A percentile compares a stretch with the other conserved stretches of the same genome.
Conservation (phyloP, 2,888 invertebrate genomes). For the Diarsia rubi region DNA sequence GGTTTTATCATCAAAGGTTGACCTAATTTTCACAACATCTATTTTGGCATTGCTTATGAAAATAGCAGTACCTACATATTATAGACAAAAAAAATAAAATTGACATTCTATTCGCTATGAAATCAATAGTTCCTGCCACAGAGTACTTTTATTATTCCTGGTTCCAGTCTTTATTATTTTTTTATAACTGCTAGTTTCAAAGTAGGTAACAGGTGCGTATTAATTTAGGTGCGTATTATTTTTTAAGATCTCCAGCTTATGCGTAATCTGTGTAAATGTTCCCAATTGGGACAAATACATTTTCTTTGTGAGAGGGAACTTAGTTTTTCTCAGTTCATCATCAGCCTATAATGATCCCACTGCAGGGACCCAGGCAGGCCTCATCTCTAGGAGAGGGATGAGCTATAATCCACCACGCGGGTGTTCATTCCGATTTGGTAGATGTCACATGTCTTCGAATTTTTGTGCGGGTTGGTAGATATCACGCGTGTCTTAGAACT, state of each 20-base stretch:
- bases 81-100: slow-evolving; percentile 6
- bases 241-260: background rate
- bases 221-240: too few species aligned
- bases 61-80: background rate
- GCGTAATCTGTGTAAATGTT: background rate
- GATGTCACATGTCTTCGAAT: too few species aligned
- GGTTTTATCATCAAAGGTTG: slow-evolving; percentile 6
- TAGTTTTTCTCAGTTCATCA: background rate
- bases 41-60: background rate
- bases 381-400: too few species aligned
- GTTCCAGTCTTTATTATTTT: background rate
- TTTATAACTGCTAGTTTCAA: slow-evolving; percentile 16
- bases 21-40: too few species aligned
- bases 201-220: slow-evolving; percentile 17
- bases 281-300: background rate
- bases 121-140: background rate
- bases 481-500: too few species aligned
- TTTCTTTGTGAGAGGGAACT: background rate
- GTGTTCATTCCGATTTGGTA: too few species aligned
- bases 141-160: background rate
- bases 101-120: slow-evolving; percentile 1
- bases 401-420: too few species aligned
- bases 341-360: too few species aligned
- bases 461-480: too few species aligned
- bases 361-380: too few species aligned